Evolutionary conservation across 1,140 invertebrate genomes (phyloP).

Genomic region (Nephila pilipes): DNA sequence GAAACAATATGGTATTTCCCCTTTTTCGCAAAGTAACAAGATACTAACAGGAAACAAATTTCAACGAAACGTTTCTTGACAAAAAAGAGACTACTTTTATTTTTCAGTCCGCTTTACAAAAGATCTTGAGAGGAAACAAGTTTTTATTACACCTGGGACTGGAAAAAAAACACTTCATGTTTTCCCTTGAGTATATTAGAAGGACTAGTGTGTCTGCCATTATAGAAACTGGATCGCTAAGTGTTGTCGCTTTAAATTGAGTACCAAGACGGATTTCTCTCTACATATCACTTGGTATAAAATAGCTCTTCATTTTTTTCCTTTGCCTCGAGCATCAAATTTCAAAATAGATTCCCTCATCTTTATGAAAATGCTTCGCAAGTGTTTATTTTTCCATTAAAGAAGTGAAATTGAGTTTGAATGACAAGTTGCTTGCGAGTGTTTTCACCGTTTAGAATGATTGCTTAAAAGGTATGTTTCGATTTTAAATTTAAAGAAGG

Average conservation of each 20-base stretch:
- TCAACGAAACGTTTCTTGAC: background rate
- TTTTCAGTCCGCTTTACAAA: slow-evolving; percentile 23
- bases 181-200: slow-evolving; percentile 58
- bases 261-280: slow-evolving; percentile 11
- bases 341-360: slow-evolving; percentile 3
- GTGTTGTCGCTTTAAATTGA: slow-evolving; percentile 65
- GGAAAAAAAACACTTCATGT: slow-evolving; percentile 2
- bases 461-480: no score
- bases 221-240: slow-evolving; percentile 62
- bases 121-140: slow-evolving; percentile 40
- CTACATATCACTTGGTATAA: background rate
- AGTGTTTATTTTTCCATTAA: slow-evolving; percentile 22
- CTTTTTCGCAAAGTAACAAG: background rate
- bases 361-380: slow-evolving; percentile 16
- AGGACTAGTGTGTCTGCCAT: slow-evolving; percentile 45
- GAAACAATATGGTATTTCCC: slow-evolving; percentile 2
- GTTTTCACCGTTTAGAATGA: no score
- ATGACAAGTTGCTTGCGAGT: background rate
- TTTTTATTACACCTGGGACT: slow-evolving; percentile 62
- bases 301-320: background rate
- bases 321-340: background rate
- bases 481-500: no score
- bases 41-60: slow-evolving; percentile 38
- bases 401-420: slow-evolving; percentile 34
- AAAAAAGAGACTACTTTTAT: slow-evolving; percentile 26